These are phyloP conservation scores for Thamnophis elegans DNA, from an alignment of 2,797 vertebrate genomes.

Conservation along the genomic window DNA sequence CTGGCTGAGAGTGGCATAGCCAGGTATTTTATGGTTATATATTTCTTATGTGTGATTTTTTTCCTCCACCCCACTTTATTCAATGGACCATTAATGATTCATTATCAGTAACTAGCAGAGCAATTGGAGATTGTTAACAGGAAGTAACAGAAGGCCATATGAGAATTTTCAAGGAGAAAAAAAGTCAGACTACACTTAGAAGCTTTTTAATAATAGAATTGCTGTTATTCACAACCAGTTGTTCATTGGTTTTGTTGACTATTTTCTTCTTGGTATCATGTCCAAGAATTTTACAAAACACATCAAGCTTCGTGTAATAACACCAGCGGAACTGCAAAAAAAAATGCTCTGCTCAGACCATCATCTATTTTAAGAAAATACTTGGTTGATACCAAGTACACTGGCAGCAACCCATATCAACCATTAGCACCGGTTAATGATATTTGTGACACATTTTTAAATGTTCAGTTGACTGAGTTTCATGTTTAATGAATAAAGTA, in stretches of 20 bases:
- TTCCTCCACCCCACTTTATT: not conserved
- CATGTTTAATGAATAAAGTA: too few species aligned
- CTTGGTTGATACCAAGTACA: too few species aligned
- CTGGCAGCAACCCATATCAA: too few species aligned
- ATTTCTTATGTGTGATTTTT: conserved; percentile 15
- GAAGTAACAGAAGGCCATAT: conserved; percentile 35
- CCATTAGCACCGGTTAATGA: too few species aligned
- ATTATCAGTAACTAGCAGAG: conserved; percentile 26
- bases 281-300: too few species aligned
- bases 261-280: not conserved
- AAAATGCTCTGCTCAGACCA: too few species aligned
- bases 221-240: conserved; percentile 14
- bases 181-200: not conserved
- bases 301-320: too few species aligned
- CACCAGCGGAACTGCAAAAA: too few species aligned
- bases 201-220: conserved; percentile 31
- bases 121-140: conserved; percentile 40
- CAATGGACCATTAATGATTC: conserved; percentile 46
- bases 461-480: too few species aligned
- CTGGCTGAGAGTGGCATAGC: conserved; percentile 47
- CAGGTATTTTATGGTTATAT: conserved; percentile 39
- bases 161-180: conserved; percentile 12
- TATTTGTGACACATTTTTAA: too few species aligned
- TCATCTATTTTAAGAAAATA: too few species aligned
- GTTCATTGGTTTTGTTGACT: not conserved